Evolutionary conservation across 2,113 vertebrate species (phyloP), one percentile per base, ranked within the genome.

Genomic region (Puma concolor): DNA sequence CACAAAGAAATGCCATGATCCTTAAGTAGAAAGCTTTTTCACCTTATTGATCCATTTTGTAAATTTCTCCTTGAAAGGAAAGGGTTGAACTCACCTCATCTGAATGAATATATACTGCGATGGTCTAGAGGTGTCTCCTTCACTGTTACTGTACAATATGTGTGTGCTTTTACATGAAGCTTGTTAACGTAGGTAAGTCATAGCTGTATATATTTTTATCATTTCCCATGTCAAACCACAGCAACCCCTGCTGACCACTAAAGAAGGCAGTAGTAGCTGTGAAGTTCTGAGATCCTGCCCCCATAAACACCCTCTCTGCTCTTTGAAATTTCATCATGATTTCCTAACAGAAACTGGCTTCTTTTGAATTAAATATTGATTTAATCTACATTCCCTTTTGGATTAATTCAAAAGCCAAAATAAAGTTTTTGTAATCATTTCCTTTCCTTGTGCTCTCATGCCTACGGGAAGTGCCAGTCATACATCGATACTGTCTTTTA

Each of bases 291-390:
- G 77, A 33, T 71, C 41, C 71, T 89, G 67, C 27, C 29, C 63
- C 71, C 17, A 16, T 33, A 92, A 74, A 80, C 36, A 82, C 41
- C 23, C 21, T 81, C 4, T 77, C 82, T 38, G 27, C n/a, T 87
- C 14, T 88, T 84, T 82, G 60, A 93, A 85, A 96, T 48, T 67
- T 86, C 2, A 2, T 77, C 66, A 50, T 67, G 38, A 86, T 23
- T 76, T 93, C 54, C 79, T 96, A 77, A 66, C 54, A 69, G 44
- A 93, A 97, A 86, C 54, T 44, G 44, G 76, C 66, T 94, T 66
- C 76, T 90, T 88, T 63, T 96, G 74, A 95, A 88, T 94, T 91
- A 91, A 95, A 64, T 81, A 72, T 63, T 79, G 85, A 86, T 86
- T 93, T 95, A 81, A 74, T 88, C 64, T 88, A 14, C 15, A 23